A percentile compares a stretch with the other conserved stretches of the same genome.
phyloP scores from a whole-genome alignment of 2,888 invertebrate species.

The Heliconius ethilla region DNA sequence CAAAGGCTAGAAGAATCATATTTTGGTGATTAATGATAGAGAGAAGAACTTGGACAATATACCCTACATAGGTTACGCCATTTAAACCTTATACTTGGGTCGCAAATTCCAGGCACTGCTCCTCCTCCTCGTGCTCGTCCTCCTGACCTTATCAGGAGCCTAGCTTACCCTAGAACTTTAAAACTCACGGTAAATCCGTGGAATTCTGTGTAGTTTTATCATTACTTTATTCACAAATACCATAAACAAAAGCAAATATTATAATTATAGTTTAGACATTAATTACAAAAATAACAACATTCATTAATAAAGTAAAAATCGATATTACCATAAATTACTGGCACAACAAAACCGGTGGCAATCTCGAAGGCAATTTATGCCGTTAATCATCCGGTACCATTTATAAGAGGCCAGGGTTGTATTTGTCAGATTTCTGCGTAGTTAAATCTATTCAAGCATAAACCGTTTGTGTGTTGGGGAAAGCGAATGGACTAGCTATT shows the following conservation, averaged over 20 bases:
- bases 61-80: no score
- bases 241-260: neutral
- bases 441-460: slow-evolving; percentile 23
- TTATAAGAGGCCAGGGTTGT: slow-evolving; percentile 27
- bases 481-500: neutral
- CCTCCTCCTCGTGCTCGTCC: no score
- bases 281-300: slow-evolving; percentile 7
- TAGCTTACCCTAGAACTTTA: no score
- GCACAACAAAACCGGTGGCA: slow-evolving; percentile 23
- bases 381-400: slow-evolving; percentile 33
- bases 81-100: no score
- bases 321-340: slow-evolving; percentile 19
- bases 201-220: no score
- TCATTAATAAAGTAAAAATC: slow-evolving; percentile 9
- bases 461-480: slow-evolving; percentile 17
- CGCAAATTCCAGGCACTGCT: no score
- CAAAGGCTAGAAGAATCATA: no score
- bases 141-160: no score
- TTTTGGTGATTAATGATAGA: no score
- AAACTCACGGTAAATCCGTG: no score
- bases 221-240: no score
- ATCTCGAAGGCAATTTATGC: slow-evolving; percentile 32
- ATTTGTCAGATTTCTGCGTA: slow-evolving; percentile 27
- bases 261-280: neutral
- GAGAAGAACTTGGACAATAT: no score